phyloP scores from a whole-genome alignment of 2,888 invertebrate genomes.

The Diaperis boleti region DNA sequence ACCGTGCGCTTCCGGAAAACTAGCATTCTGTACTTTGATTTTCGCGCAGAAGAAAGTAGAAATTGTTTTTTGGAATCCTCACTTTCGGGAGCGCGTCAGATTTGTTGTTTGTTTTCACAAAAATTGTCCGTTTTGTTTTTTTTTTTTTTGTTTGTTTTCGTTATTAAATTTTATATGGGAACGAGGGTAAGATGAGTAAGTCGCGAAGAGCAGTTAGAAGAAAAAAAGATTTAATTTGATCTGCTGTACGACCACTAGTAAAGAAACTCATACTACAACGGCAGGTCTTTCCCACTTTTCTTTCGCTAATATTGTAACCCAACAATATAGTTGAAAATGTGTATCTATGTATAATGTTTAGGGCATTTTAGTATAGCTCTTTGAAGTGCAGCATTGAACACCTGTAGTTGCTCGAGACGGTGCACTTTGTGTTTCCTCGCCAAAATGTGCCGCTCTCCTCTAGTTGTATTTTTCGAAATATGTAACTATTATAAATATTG shows the following conservation, averaged over 20 bases:
- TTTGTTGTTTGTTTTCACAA: conserved; percentile 12
- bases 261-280: not conserved
- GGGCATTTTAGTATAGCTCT: conserved; percentile 55
- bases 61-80: conserved; percentile 9
- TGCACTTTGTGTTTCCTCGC: conserved; percentile 32
- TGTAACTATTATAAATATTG: conserved; percentile 53
- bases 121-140: conserved; percentile 18
- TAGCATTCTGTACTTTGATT: not conserved
- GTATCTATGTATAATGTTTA: conserved; percentile 46
- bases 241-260: conserved; percentile 5
- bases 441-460: conserved; percentile 45
- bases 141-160: conserved; percentile 31
- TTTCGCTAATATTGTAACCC: conserved; percentile 39
- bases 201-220: conserved; percentile 10
- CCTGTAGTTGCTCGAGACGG: conserved; percentile 49
- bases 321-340: conserved; percentile 42
- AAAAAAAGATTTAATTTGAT: conserved; percentile 38
- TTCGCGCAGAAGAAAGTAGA: not conserved
- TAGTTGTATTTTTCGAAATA: conserved; percentile 51
- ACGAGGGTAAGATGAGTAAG: conserved; percentile 6
- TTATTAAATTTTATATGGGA: conserved; percentile 38
- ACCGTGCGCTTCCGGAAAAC: not conserved
- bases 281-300: conserved; percentile 32
- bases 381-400: conserved; percentile 53
- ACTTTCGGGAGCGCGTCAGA: conserved; percentile 4